phyloP scores from a whole-genome alignment of 2,888 invertebrate species.

The Pollenia angustigena region DNA sequence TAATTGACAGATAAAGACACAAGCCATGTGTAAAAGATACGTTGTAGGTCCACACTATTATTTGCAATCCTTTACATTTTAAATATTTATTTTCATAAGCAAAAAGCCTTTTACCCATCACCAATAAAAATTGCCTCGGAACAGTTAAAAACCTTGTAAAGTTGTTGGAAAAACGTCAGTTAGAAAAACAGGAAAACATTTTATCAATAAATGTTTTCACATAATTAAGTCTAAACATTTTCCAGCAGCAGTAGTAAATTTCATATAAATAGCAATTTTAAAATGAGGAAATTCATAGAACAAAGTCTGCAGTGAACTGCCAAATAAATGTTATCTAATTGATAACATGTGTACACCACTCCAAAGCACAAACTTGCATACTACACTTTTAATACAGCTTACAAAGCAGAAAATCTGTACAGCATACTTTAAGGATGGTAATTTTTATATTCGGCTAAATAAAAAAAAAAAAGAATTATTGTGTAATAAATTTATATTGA shows the following conservation, averaged over 20 bases:
- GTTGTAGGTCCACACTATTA: no score
- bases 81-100: background rate
- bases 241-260: background rate
- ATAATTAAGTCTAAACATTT: conserved; percentile 41
- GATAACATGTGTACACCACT: conserved; percentile 53
- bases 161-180: background rate
- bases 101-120: background rate
- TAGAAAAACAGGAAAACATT: conserved; percentile 39
- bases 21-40: no score
- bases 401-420: background rate
- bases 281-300: conserved; percentile 14
- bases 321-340: conserved; percentile 70
- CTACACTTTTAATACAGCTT: background rate
- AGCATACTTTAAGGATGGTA: conserved; percentile 40
- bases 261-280: conserved; percentile 1
- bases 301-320: conserved; percentile 65
- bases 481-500: conserved; percentile 21
- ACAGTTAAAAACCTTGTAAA: conserved; percentile 38
- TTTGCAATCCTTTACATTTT: no score
- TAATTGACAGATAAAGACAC: no score
- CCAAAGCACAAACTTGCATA: conserved; percentile 35
- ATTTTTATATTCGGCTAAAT: background rate
- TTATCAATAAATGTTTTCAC: conserved; percentile 69
- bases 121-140: conserved; percentile 29
- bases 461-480: conserved; percentile 9